Conservation (phyloP, 1,140 invertebrate genomes). For the Caenorhabditis briggsae region DNA sequence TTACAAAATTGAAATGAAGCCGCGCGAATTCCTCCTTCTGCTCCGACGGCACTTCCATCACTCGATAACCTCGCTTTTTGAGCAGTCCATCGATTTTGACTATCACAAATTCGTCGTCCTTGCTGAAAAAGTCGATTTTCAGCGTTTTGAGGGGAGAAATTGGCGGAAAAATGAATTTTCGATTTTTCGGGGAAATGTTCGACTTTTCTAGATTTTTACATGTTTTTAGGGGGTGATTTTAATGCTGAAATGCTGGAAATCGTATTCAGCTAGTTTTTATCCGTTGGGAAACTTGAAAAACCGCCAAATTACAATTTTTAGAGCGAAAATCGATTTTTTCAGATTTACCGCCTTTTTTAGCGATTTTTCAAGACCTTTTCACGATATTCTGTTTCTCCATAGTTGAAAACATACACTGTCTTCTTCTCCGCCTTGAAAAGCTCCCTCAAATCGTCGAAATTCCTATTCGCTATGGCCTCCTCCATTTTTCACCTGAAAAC, state of each 20-base stretch:
- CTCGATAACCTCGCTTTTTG: not conserved
- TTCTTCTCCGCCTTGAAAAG: constrained; percentile 22
- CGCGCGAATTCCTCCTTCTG: not conserved
- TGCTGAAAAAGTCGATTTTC: not conserved
- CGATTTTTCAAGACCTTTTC: not conserved
- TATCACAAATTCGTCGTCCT: constrained; percentile 23
- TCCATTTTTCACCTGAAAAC: constrained; percentile 20
- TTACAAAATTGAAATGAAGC: not conserved
- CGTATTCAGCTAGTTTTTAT: too few relatives aligned
- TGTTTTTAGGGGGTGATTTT: too few relatives aligned
- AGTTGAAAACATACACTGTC: not conserved
- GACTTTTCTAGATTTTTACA: too few relatives aligned
- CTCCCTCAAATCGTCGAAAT: constrained; percentile 11
- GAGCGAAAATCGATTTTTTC: not conserved
- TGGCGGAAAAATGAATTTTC: too few relatives aligned
- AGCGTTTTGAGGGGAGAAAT: too few relatives aligned
- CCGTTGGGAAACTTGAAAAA: too few relatives aligned
- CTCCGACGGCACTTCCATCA: not conserved
- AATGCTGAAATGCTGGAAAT: too few relatives aligned
- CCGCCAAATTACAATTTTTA: too few relatives aligned
- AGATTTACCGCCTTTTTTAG: not conserved
- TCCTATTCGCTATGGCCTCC: not conserved
- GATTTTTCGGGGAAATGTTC: too few relatives aligned
- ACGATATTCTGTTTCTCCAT: not conserved
- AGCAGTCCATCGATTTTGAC: constrained; percentile 21